Evolutionary conservation across 2,113 vertebrate genomes (phyloP), one percentile per base, ranked within the genome.

Genomic region (Zeus faber): DNA sequence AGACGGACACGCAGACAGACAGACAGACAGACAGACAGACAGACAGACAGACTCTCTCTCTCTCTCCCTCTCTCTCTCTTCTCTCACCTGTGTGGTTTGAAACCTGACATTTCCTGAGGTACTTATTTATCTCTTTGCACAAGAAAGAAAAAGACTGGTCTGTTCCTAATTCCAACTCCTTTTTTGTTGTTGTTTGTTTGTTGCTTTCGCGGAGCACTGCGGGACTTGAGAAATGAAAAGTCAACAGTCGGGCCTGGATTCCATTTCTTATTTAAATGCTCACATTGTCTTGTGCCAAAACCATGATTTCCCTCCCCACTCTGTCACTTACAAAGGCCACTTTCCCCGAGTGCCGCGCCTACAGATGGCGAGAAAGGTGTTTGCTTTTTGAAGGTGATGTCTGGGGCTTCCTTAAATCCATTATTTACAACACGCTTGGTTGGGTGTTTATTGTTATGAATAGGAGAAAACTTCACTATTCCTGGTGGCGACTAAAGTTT

Each of bases 191-290:
- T n/a, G n/a, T n/a, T n/a, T n/a, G n/a, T n/a, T n/a, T 53, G 64
- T 31, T 31, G 35, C 58, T 67, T 77, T 73, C 62, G 61, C 54
- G 56, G 72, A 46, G 48, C 33, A 59, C 16, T 41, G 29, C 55
- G 84, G 80, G 82, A 78, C 68, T 67, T 49, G 68, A 78, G 58
- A 70, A 77, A 74, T 52, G 20, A 18, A 76, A 85, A 81, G 64
- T 62, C 77, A 85, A 81, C 78, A 82, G 65, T 69, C 9, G 50
- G 44, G 67, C 76, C 69, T 46, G 9, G 58, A 63, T 79, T 81
- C 58, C 72, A 85, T 85, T 76, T 82, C 77, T 86, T 85, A 84
- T 87, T 87, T 72, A 85, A 87, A 85, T 70, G 58, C 60, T 81
- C 63, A 67, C 73, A 85, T 81, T 88, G 78, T 87, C 62, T n/a